Evolutionary conservation across 2,797 vertebrate genomes (phyloP), one percentile per base, ranked within the genome.

Genomic region (Triplophysa bombifrons): DNA sequence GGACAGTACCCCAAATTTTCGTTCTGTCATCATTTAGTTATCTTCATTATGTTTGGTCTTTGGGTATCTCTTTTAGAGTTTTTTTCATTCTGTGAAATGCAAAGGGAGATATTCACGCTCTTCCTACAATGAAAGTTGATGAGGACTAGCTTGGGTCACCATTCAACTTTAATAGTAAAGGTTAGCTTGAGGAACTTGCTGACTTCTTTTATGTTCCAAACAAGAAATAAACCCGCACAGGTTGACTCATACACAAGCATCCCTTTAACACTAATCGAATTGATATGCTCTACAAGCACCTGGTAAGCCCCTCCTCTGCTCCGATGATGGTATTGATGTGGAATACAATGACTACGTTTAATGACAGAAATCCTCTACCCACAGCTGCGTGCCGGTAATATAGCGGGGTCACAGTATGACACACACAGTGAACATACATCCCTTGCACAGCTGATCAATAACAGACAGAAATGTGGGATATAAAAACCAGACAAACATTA

Each of bases 371-470:
- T 65, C 74, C 67, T 22, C 34, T 53, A 68, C 67, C 14, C 30
- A 51, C 80, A 79, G 68, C 73, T 80, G 76, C 25, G 64, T 80
- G 65, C 64, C n/a, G 46, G 55, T 61, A 70, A 82, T 70, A 41
- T 41, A 70, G 50, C 50, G 50, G 53, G 53, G 61, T 30, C n/a
- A 63, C 1, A 8, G 22, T n/a, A 72, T 66, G 60, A 79, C 76
- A 82, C 55, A 82, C 48, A 2, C 55, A 46, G 30, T 61, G 44
- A 53, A 68, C 22, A 11, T 30, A 27, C 14, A 38, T 19, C 63
- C 12, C 16, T 22, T 74, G 64, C n/a, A 63, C 17, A 79, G 44
- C 48, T 74, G 76, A 68, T 84, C 65, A 77, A 65, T 65, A 80
- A 84, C 80, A 80, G 80, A 76, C 22, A 14, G 55, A 58, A 30